These are phyloP conservation scores for Homarus gammarus DNA, from an alignment of 2,888 invertebrate species.

Conservation along the genomic window DNA sequence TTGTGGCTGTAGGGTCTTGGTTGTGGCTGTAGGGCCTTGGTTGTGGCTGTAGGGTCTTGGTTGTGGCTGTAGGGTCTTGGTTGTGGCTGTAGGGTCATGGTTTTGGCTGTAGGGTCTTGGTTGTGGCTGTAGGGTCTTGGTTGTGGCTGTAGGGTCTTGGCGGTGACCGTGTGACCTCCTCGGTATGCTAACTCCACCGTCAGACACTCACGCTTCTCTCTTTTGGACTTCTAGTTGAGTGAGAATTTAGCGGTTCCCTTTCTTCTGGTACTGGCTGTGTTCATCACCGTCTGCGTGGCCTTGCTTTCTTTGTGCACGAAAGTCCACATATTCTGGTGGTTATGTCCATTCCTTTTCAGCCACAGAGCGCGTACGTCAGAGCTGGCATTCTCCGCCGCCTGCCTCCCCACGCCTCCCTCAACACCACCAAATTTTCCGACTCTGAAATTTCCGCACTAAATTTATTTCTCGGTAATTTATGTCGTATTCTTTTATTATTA, in stretches of 20 bases:
- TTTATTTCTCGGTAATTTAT: not conserved
- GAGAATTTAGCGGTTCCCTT: not conserved
- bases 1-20: no score
- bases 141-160: no score
- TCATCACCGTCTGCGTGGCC: not conserved
- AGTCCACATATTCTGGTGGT: not conserved
- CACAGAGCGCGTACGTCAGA: not conserved
- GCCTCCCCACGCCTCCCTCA: not conserved
- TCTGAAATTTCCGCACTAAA: not conserved
- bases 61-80: no score
- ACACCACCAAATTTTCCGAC: not conserved
- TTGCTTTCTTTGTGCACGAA: constrained; percentile 1
- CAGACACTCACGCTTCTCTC: not conserved
- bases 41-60: no score
- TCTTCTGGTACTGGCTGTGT: not conserved
- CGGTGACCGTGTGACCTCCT: not conserved
- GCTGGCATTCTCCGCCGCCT: not conserved
- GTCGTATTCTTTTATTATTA: not conserved
- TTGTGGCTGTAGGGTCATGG: no score
- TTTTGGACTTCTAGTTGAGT: constrained; percentile 5
- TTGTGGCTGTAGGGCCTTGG: no score
- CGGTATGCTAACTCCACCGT: not conserved
- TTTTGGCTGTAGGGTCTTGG: no score
- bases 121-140: no score
- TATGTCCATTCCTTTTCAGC: constrained; percentile 6